Evolutionary conservation across 2,888 invertebrate species (phyloP), one percentile per base, ranked within the genome.

Genomic region (Temnothorax unifasciatus): DNA sequence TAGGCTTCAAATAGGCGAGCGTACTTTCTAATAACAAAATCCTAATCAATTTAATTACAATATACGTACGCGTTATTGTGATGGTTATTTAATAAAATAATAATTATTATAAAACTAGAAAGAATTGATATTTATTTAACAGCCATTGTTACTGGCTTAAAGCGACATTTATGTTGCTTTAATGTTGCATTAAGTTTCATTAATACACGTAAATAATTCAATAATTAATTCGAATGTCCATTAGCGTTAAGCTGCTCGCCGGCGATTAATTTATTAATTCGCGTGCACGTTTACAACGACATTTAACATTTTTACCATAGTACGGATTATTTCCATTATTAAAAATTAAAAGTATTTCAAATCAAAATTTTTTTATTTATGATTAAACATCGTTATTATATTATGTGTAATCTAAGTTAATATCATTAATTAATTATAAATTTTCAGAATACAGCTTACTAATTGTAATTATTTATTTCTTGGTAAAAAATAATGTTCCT

Each of bases 191-290:
- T 34, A 41, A 66, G 11, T 50, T 63, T 13, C 50, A 18, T 74
- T 61, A 74, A 47, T 52, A 52, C 13, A 8, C 38, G 13, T 25
- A 38, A 50, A 52, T 76, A 76, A 52, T 63, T 47, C 15, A 47
- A 75, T 75, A 50, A 75, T 75, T 75, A 75, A 76, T 66, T 64
- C n/a, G 11, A 50, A 64, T n/a, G 38, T 64, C 52, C 52, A 76
- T 76, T 66, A 76, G 38, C 64, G 18, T n/a, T 76, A 50, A 66
- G 21, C 76, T 66, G 38, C 25, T 47, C 38, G 18, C 38, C n/a
- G 21, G 1, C 41, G 21, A 76, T 57, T 76, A 76, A 76, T 76
- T 76, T 5, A 61, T 1, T 47, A 59, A 75, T 34, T 61, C 1
- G 15, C 3, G 15, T 21, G 11, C n/a, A 34, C 47, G 2, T 75